phyloP scores from a whole-genome alignment of 2,888 invertebrate genomes.

The Abrostola tripartita region DNA sequence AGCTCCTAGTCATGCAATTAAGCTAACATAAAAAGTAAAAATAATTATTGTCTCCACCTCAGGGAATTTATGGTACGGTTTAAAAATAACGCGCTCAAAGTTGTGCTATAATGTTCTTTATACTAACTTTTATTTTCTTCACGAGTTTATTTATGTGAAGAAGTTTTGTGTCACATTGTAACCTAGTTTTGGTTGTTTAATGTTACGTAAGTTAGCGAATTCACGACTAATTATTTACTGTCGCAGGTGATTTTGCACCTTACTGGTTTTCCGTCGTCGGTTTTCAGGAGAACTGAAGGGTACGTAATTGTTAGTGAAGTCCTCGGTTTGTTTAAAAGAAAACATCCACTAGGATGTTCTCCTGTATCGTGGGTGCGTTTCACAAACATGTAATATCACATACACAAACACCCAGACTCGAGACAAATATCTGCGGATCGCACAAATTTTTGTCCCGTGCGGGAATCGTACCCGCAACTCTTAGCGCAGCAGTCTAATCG shows the following conservation, averaged over 20 bases:
- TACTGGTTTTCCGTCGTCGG: neutral
- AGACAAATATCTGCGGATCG: no score
- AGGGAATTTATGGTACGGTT: constrained; percentile 38
- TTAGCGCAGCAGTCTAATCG: no score
- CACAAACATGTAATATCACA: no score
- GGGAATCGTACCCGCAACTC: no score
- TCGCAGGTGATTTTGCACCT: no score
- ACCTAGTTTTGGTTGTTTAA: constrained; percentile 23
- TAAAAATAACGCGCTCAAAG: constrained; percentile 38
- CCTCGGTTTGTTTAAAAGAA: no score
- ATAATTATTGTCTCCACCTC: constrained; percentile 50
- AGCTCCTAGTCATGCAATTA: constrained; percentile 51
- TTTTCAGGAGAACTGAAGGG: neutral
- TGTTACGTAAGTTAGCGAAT: constrained; percentile 16
- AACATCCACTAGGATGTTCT: no score
- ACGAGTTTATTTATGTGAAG: constrained; percentile 32
- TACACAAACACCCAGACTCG: no score
- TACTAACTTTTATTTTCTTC: constrained; percentile 42
- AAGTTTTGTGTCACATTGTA: constrained; percentile 19
- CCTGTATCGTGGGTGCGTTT: no score
- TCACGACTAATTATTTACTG: constrained; percentile 6
- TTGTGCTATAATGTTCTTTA: constrained; percentile 32
- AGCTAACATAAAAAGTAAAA: constrained; percentile 42
- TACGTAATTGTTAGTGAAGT: no score
- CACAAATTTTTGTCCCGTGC: no score